These are phyloP conservation scores for Anarrhichthys ocellatus DNA, from an alignment of 2,113 vertebrate genomes.

Conservation along the genomic window DNA sequence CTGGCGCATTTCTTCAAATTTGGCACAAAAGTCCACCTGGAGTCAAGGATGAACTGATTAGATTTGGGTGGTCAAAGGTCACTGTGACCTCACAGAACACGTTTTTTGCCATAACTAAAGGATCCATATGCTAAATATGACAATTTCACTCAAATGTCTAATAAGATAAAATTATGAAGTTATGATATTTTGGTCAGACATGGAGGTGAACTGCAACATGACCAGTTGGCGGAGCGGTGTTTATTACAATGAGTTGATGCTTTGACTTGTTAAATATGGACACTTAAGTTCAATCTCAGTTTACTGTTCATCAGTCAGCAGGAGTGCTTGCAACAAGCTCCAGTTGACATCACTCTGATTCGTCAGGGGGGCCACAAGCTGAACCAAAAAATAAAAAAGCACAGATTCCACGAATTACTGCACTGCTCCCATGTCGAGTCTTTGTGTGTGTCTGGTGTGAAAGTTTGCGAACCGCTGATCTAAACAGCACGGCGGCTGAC, in stretches of 20 bases:
- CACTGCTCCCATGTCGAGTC: conserved; percentile 33
- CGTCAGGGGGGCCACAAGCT: not conserved
- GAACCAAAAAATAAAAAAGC: not conserved
- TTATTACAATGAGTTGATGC: not conserved
- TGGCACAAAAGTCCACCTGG: too few species aligned
- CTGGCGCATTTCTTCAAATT: too few species aligned
- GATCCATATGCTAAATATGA: too few species aligned
- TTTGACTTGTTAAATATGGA: not conserved
- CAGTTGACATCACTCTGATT: conserved; percentile 13
- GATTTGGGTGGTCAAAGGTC: too few species aligned
- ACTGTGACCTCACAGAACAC: too few species aligned
- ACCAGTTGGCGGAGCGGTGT: too few species aligned
- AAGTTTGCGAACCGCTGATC: conserved; percentile 44
- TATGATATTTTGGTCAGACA: too few species aligned
- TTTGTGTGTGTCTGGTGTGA: conserved; percentile 43
- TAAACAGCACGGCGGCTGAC: conserved; percentile 36
- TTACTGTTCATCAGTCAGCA: not conserved
- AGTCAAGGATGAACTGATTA: not conserved
- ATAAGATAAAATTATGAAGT: too few species aligned
- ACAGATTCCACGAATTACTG: conserved; percentile 36
- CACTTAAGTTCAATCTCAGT: not conserved
- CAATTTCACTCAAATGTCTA: too few species aligned
- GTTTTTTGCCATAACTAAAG: too few species aligned
- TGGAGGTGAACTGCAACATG: too few species aligned
- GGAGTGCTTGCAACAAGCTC: not conserved